Conservation (phyloP, 2,888 invertebrate species). For the Blastobasis adustella region DNA sequence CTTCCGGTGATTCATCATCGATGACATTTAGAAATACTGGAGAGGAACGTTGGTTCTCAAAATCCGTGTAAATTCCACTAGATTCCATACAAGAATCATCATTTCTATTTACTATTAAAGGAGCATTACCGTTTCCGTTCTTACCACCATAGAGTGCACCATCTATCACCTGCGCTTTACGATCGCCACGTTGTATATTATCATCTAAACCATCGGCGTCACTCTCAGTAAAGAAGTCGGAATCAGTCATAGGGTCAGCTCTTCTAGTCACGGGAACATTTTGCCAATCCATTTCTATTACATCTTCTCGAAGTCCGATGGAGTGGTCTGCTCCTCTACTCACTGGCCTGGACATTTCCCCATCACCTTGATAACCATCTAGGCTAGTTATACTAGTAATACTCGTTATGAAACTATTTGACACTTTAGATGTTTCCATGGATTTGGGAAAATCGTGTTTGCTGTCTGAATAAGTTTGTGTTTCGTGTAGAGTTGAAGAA, state of each 20-base stretch:
- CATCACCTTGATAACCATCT: conserved; percentile 95
- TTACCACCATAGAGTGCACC: conserved; percentile 90
- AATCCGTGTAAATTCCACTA: conserved; percentile 91
- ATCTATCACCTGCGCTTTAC: conserved; percentile 89
- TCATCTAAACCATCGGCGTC: conserved; percentile 91
- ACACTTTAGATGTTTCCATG: conserved; percentile 77
- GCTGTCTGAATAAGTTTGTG: conserved; percentile 72
- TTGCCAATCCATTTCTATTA: conserved; percentile 72
- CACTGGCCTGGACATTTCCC: conserved; percentile 90
- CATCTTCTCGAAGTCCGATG: conserved; percentile 69
- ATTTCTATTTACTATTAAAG: conserved; percentile 70
- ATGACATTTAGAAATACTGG: conserved; percentile 73
- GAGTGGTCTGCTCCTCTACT: conserved; percentile 88
- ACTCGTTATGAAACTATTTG: conserved; percentile 87
- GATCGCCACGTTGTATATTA: conserved; percentile 80
- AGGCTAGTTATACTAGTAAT: conserved; percentile 93
- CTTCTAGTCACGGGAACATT: conserved; percentile 79
- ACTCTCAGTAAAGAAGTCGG: conserved; percentile 92
- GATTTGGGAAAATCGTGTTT: conserved; percentile 78
- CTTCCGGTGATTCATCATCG: conserved; percentile 82
- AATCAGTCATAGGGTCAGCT: conserved; percentile 92
- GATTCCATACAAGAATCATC: conserved; percentile 92
- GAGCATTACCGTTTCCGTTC: conserved; percentile 70
- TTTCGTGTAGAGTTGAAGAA: conserved; percentile 64
- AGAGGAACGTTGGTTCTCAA: conserved; percentile 78